phyloP scores from a whole-genome alignment of 2,888 invertebrate species.

The Drosophila peninsularis region DNA sequence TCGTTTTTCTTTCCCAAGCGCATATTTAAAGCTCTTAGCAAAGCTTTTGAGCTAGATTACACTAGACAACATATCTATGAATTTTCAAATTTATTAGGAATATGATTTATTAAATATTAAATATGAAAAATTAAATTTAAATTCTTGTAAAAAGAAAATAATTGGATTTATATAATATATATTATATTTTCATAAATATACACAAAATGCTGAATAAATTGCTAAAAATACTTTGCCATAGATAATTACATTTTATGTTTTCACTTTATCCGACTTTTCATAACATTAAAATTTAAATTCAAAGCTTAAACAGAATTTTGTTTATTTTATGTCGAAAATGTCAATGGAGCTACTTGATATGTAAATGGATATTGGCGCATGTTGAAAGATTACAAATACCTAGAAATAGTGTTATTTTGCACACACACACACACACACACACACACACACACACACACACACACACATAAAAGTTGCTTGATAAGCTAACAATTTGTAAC shows the following conservation, averaged over 20 bases:
- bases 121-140: no score
- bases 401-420: conserved; percentile 54
- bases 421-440: conserved; percentile 18
- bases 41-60: not conserved
- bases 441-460: not conserved
- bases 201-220: not conserved
- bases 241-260: not conserved
- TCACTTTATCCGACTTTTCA: not conserved
- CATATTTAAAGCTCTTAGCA: not conserved
- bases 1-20: not conserved
- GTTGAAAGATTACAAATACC: conserved; percentile 35
- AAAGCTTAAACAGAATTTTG: conserved; percentile 48
- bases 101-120: no score
- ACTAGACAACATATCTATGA: not conserved
- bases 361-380: conserved; percentile 67
- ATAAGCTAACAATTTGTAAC: conserved; percentile 63
- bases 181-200: no score
- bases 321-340: conserved; percentile 24
- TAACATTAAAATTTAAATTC: not conserved
- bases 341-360: conserved; percentile 56
- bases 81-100: not conserved
- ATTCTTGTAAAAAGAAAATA: no score
- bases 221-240: not conserved
- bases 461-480: not conserved
- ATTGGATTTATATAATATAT: no score